These are phyloP conservation scores for Tetramorium simillimum DNA, from an alignment of 1,140 invertebrate genomes.

Conservation along the genomic window DNA sequence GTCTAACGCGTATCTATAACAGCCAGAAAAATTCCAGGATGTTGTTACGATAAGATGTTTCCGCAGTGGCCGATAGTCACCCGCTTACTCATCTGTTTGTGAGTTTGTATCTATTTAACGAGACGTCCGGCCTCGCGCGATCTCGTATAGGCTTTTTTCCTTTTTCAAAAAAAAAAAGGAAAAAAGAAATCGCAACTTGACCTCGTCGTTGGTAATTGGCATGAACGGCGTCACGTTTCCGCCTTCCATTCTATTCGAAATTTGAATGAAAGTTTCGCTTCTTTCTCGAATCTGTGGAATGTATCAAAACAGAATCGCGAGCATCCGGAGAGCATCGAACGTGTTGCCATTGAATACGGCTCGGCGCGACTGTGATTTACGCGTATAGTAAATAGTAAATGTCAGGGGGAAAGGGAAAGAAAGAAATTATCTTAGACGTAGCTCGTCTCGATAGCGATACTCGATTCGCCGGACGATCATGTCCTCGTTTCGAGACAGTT, in stretches of 20 bases:
- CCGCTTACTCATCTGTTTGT: slow-evolving; percentile 49
- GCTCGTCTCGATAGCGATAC: no score
- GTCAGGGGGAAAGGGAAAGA: no score
- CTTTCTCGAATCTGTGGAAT: background rate
- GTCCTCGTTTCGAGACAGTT: background rate
- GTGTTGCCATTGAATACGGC: background rate
- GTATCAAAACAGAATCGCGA: slow-evolving; percentile 7
- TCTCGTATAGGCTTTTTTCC: background rate
- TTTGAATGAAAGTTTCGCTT: background rate
- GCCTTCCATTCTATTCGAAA: background rate
- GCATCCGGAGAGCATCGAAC: background rate
- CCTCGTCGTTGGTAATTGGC: no score
- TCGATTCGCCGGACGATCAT: no score
- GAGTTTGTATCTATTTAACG: background rate
- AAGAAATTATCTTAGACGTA: no score
- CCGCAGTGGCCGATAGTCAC: slow-evolving; percentile 55
- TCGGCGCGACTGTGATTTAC: no score
- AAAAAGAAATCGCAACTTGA: no score
- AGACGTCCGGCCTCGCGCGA: background rate
- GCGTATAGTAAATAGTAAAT: no score
- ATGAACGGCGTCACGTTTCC: background rate
- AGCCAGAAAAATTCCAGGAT: slow-evolving; percentile 64
- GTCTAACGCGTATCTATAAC: background rate
- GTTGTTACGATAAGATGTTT: slow-evolving; percentile 65
- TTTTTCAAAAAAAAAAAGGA: no score